A percentile compares a stretch with the other conserved stretches of the same genome.
Conservation (phyloP, 2,797 vertebrate genomes). For the Sebastes aleutianus region DNA sequence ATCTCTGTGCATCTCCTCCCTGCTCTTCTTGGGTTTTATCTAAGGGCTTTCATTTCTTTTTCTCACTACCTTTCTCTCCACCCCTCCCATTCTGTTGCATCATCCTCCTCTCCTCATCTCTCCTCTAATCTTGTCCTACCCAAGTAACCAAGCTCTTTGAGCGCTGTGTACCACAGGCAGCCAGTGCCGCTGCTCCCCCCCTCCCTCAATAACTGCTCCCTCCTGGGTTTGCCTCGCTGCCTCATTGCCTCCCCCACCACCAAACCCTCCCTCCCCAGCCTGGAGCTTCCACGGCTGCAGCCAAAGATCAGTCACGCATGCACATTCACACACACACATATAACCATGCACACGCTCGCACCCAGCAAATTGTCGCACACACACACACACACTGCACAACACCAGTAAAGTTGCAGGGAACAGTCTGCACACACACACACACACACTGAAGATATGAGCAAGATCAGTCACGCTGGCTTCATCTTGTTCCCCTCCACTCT, state of each 20-base stretch:
- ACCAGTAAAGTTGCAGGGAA: conserved; percentile 28
- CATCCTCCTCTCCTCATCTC: conserved; percentile 23
- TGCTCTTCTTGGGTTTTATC: conserved; percentile 31
- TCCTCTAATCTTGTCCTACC: conserved; percentile 35
- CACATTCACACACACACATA: neutral
- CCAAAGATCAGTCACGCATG: conserved; percentile 50
- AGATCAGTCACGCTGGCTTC: conserved; percentile 39
- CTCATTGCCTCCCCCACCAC: conserved; percentile 22
- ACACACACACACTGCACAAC: neutral
- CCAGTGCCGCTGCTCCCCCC: neutral
- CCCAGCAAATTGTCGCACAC: neutral
- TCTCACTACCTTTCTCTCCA: neutral
- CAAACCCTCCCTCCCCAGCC: neutral
- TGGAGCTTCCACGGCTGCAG: conserved; percentile 23
- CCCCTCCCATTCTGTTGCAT: neutral
- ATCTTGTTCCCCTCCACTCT: conserved; percentile 5
- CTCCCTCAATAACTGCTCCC: conserved; percentile 36
- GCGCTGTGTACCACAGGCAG: conserved; percentile 31
- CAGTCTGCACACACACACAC: neutral
- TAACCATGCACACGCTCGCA: neutral
- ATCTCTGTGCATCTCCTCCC: conserved; percentile 28
- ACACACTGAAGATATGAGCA: conserved; percentile 15
- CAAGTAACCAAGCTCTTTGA: conserved; percentile 16
- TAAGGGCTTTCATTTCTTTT: conserved; percentile 14
- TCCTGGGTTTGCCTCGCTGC: conserved; percentile 30